Conservation (phyloP, 2,888 invertebrate species). For the Seira ritae region DNA sequence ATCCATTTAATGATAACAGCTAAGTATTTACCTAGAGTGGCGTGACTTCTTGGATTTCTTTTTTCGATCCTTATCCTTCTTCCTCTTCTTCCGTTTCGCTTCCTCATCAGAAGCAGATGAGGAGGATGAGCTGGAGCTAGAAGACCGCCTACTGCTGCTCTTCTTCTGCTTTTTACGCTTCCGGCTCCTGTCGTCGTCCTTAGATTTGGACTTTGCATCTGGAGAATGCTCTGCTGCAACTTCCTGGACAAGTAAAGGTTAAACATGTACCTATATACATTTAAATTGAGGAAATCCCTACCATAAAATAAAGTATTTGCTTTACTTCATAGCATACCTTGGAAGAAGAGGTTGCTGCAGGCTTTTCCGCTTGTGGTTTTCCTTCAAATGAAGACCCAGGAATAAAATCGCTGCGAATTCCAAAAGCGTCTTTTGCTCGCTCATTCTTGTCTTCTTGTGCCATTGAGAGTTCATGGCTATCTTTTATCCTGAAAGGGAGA, state of each 20-base stretch:
- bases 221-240: constrained; percentile 24
- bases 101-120: constrained; percentile 70
- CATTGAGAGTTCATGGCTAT: constrained; percentile 96
- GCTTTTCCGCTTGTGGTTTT: constrained; percentile 51
- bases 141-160: constrained; percentile 51
- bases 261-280: not conserved
- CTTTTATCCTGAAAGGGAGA: constrained; percentile 84
- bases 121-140: constrained; percentile 67
- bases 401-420: constrained; percentile 94
- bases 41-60: constrained; percentile 72
- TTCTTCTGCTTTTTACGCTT: constrained; percentile 70
- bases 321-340: constrained; percentile 1
- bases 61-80: constrained; percentile 71
- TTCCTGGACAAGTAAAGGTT: constrained; percentile 27
- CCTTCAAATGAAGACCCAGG: constrained; percentile 81
- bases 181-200: constrained; percentile 58
- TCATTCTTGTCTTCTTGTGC: constrained; percentile 98
- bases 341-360: constrained; percentile 25
- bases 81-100: constrained; percentile 65
- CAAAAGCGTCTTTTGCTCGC: constrained; percentile 93
- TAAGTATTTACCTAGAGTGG: constrained; percentile 68
- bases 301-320: too few relatives aligned
- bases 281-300: too few relatives aligned
- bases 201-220: constrained; percentile 37
- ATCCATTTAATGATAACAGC: constrained; percentile 40